Evolutionary conservation across 1,140 invertebrate species (phyloP), one percentile per base, ranked within the genome.

Genomic region (Hesperophylax magnus): DNA sequence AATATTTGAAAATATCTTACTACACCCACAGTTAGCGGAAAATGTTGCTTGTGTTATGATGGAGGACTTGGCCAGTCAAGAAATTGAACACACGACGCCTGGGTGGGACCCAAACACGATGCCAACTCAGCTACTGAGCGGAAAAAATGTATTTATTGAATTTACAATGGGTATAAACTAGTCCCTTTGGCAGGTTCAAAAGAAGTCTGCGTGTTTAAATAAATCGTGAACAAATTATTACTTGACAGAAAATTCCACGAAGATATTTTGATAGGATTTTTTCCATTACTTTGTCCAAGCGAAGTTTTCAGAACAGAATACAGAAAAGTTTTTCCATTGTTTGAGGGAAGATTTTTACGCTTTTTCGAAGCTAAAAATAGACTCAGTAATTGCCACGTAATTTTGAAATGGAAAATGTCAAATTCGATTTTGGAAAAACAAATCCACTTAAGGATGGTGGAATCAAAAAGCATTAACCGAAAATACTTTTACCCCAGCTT

Each of bases 321-420:
- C 18, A 52, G 34, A 71, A 71, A 67, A 71, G n/a, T 71, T 71
- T 71, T 52, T 71, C 67, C 67, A 71, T 71, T 52, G 67, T 71
- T 47, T 71, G n/a, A 47, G 22, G 9, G 31, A 9, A 71, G 3
- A 71, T 71, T 5, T 47, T 20, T 53, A 52, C 67, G 67, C n/a
- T n/a, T 9, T 39, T 52, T 52, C 34, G 7, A 67, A 69, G 14
- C 27, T 65, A 65, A 69, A 69, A 69, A 18, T 52, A 71, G 7
- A 71, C 15, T 52, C 34, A n/a, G 6, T 71, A 20, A 71, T 71
- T 67, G 63, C 27, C 31, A 20, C 17, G 39, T 52, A 52, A 71
- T 24, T 71, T 39, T 18, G 39, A 24, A 52, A 47, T 47, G 67
- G 67, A 71, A 71, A 71, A 15, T 67, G 39, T 14, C 39, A 7